Conservation (phyloP, 2,113 vertebrate species). For the Polypterus senegalus region DNA sequence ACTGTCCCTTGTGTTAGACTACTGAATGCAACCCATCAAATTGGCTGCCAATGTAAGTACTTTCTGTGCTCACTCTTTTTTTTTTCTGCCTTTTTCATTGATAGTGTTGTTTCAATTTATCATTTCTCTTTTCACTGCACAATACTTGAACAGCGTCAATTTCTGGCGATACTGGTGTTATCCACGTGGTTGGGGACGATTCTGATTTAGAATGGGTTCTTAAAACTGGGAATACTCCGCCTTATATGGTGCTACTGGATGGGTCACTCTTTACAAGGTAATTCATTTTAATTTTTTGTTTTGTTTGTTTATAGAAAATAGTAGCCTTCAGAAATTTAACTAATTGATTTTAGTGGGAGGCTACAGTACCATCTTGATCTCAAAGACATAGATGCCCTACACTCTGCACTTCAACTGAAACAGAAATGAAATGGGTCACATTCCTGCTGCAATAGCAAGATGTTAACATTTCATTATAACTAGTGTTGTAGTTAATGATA, state of each 20-base stretch:
- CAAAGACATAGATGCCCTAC: too few species aligned
- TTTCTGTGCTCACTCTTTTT: background rate
- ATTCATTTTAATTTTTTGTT: background rate
- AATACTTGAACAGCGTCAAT: slow-evolving; percentile 29
- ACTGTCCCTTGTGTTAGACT: slow-evolving; percentile 78
- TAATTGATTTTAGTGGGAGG: too few species aligned
- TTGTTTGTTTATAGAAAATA: too few species aligned
- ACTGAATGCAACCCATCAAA: slow-evolving; percentile 88
- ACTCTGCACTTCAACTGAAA: too few species aligned
- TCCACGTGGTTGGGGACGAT: slow-evolving; percentile 71
- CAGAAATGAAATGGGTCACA: too few species aligned
- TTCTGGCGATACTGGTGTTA: slow-evolving; percentile 74
- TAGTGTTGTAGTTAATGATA: too few species aligned
- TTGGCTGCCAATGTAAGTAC: slow-evolving; percentile 92
- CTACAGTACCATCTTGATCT: too few species aligned
- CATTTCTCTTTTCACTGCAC: slow-evolving; percentile 21
- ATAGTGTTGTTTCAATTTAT: too few species aligned
- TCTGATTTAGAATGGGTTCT: slow-evolving; percentile 73
- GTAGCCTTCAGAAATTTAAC: too few species aligned
- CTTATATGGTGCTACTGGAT: slow-evolving; percentile 77
- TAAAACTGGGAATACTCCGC: slow-evolving; percentile 57
- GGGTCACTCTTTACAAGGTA: slow-evolving; percentile 73
- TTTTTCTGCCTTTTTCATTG: background rate
- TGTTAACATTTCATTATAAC: too few species aligned
- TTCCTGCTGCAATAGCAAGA: too few species aligned